Evolutionary conservation across 1,140 invertebrate genomes (phyloP), one percentile per base, ranked within the genome.

Genomic region (Drosophila arawakana): DNA sequence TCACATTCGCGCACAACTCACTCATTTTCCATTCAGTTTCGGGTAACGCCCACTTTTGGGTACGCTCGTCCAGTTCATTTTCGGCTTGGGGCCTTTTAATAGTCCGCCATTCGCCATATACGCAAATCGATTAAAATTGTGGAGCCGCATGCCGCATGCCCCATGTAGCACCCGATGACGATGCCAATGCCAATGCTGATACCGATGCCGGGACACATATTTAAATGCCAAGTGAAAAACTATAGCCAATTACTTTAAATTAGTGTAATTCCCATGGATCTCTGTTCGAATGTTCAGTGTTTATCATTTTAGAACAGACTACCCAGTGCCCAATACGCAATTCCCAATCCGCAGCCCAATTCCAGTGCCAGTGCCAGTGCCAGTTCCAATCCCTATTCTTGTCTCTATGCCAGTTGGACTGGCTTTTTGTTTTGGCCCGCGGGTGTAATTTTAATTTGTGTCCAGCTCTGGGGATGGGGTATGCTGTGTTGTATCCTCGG

Each of bases 91-190:
- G 37, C 59, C 52, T 77, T 77, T 89, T 89, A 89, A 89, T 89
- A 89, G 84, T 84, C 84, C 81, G 79, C 81, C 81, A 83, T 88
- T 88, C 83, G 73, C 84, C 85, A 81, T 86, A 88, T 90, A 91
- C 85, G 80, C 82, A 91, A 91, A 91, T 91, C 90, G 90, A 91
- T 91, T 91, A 91, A 91, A 91, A 91, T 90, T 91, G 82, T 25
- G 50, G 5, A 57, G 57, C 18, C 41, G 39, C 41, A 52, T 43
- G 50, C 58, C 39, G 21, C 65, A 60, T 72, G 60, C 57, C 43
- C 61, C 35, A 59, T 49, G 37, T 25, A 10, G 25, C 5, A 30
- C 10, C 15, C 30, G 7, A 25, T 3, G 15, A 7, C 41, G 7
- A n/a, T 9, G 44, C 55, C 18, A 9, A 41, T 21, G 47, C 50